Evolutionary conservation across 2,888 invertebrate genomes (phyloP).

Genomic region (Operophtera brumata): DNA sequence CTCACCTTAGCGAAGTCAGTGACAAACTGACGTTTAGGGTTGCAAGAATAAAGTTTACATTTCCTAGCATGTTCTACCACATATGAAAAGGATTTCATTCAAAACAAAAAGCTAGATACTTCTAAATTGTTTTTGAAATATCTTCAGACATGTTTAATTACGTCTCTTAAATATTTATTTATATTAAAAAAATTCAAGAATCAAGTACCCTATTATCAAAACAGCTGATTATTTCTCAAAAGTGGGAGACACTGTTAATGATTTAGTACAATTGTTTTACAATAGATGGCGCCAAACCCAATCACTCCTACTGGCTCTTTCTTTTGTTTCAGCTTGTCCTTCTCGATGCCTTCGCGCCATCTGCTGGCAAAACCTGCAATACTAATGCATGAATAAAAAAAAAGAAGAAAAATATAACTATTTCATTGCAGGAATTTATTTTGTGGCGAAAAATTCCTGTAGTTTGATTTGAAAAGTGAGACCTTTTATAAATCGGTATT

Average conservation of each 20-base stretch:
- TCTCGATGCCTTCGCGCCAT: neutral
- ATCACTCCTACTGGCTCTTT: neutral
- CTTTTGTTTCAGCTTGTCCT: neutral
- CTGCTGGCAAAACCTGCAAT: neutral
- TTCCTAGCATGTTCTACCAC: conserved; percentile 11
- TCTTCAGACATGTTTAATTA: too few species aligned
- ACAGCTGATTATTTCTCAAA: neutral
- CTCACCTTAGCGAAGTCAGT: conserved; percentile 76
- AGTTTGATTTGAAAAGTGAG: too few species aligned
- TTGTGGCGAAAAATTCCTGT: too few species aligned
- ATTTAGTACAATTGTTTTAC: neutral
- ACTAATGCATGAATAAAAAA: too few species aligned
- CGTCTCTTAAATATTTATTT: too few species aligned
- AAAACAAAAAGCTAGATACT: neutral
- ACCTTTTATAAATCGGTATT: conserved; percentile 34
- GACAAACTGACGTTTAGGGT: conserved; percentile 71
- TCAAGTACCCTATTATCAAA: too few species aligned
- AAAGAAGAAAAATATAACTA: too few species aligned
- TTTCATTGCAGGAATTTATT: too few species aligned
- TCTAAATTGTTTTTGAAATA: too few species aligned
- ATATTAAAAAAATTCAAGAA: too few species aligned
- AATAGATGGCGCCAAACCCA: conserved; percentile 19
- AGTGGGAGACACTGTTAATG: neutral
- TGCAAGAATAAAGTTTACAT: conserved; percentile 14
- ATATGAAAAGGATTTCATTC: neutral